Evolutionary conservation across 2,113 vertebrate genomes (phyloP).

Genomic region (Lynx canadensis): DNA sequence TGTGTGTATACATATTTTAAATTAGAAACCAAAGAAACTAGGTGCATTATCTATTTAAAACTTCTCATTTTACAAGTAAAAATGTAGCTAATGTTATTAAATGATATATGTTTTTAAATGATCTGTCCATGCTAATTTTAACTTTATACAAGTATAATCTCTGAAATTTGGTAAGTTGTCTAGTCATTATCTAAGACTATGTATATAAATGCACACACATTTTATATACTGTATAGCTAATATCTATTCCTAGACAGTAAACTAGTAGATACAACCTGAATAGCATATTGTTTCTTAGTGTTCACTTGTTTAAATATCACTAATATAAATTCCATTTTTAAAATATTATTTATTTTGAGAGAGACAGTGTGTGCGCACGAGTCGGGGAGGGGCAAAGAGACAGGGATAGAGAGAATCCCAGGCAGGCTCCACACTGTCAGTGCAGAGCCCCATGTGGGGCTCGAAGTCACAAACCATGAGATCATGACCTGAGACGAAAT

Average conservation of each 20-base stretch:
- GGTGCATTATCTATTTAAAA: neutral
- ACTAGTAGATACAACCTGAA: neutral
- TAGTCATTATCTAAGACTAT: neutral
- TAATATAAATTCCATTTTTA: neutral
- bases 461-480: too few relatives aligned
- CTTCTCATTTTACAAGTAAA: neutral
- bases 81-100: neutral
- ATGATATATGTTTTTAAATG: neutral
- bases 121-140: neutral
- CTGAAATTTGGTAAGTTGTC: neutral
- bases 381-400: too few relatives aligned
- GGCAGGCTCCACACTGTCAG: too few relatives aligned
- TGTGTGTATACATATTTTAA: neutral
- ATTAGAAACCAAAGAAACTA: neutral
- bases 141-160: neutral
- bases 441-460: too few relatives aligned
- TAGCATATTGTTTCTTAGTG: neutral
- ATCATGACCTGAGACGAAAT: too few relatives aligned
- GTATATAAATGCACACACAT: neutral
- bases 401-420: too few relatives aligned
- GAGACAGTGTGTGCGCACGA: too few relatives aligned
- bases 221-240: neutral
- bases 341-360: too few relatives aligned
- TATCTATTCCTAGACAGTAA: neutral
- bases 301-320: constrained; percentile 7